These are phyloP conservation scores for Leucophenga montana DNA, from an alignment of 2,888 invertebrate genomes.

Conservation along the genomic window DNA sequence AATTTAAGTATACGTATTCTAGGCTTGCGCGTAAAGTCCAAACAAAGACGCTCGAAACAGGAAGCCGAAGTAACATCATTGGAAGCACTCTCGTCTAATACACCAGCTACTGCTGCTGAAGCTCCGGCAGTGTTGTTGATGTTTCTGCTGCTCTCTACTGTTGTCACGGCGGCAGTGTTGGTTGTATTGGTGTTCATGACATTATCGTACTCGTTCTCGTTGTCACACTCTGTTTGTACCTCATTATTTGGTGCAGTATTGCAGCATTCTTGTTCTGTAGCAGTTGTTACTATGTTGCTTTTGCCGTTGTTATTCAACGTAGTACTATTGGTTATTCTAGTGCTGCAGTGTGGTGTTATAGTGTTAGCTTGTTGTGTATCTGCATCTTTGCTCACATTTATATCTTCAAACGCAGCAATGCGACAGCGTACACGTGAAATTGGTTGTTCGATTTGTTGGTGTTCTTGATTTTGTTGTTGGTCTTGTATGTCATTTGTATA, in stretches of 20 bases:
- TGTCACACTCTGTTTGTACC: no score
- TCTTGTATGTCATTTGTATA: no score
- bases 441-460: no score
- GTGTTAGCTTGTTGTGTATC: neutral
- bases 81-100: slow-evolving; percentile 21
- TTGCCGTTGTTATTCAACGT: neutral
- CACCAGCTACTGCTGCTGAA: neutral
- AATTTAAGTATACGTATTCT: slow-evolving; percentile 53
- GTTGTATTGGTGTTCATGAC: neutral
- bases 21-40: slow-evolving; percentile 43
- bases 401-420: no score
- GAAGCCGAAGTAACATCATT: slow-evolving; percentile 34
- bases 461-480: no score
- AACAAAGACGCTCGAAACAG: slow-evolving; percentile 35
- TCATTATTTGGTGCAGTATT: no score
- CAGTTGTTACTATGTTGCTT: neutral
- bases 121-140: neutral
- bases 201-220: no score
- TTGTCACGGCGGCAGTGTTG: no score
- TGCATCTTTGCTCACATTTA: neutral
- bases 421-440: no score
- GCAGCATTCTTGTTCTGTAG: no score
- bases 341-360: neutral
- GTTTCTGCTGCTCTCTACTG: no score
- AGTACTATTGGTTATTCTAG: neutral